Conservation (phyloP, 2,797 vertebrate genomes). For the Microchirus variegatus region DNA sequence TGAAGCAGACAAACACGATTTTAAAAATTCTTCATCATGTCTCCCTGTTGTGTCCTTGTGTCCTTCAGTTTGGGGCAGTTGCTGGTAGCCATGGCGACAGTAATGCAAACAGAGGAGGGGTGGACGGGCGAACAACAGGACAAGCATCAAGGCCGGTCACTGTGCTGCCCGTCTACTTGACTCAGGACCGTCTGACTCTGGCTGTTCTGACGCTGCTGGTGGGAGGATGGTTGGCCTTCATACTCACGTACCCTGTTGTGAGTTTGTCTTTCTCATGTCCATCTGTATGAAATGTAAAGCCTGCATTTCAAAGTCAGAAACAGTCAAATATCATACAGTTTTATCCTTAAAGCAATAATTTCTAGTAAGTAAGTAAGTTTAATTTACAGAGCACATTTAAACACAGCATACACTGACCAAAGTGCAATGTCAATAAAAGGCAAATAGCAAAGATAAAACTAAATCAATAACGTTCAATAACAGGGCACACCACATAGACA, state of each 20-base stretch:
- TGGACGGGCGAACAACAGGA: conserved; percentile 22
- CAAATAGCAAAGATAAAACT: too few species aligned
- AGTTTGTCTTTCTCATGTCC: conserved; percentile 6
- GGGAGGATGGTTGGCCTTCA: conserved; percentile 86
- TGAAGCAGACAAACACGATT: neutral
- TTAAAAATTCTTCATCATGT: neutral
- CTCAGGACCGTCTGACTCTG: conserved; percentile 81
- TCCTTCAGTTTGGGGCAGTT: conserved; percentile 46
- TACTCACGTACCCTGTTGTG: conserved; percentile 78
- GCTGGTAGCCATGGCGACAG: conserved; percentile 20
- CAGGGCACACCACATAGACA: too few species aligned
- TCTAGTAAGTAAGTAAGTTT: too few species aligned
- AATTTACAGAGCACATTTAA: too few species aligned
- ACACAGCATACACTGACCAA: too few species aligned
- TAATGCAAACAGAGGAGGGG: conserved; percentile 12
- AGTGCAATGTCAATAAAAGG: too few species aligned
- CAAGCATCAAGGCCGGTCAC: conserved; percentile 37
- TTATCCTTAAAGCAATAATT: too few species aligned
- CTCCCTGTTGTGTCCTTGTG: neutral
- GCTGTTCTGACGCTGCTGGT: conserved; percentile 82
- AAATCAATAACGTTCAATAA: too few species aligned
- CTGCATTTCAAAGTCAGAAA: too few species aligned
- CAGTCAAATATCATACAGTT: too few species aligned
- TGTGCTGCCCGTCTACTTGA: conserved; percentile 67
- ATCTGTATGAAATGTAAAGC: too few species aligned